Percentiles rank a stretch among this genome's conserved stretches.
phyloP scores from a whole-genome alignment of 1,140 invertebrate genomes.

The Drosophila bipectinata region DNA sequence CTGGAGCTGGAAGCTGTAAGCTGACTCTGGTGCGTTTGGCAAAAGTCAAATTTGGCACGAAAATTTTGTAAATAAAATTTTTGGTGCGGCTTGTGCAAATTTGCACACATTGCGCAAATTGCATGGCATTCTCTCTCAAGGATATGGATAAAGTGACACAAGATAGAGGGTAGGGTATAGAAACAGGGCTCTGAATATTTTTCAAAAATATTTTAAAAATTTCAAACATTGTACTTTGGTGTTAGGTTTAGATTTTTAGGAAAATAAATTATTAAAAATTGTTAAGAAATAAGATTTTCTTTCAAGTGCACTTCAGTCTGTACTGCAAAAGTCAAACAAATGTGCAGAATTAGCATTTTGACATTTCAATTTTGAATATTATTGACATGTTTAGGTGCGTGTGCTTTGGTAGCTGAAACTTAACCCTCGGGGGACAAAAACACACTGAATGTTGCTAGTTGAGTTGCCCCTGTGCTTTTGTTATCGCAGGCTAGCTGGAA shows the following conservation, averaged over 20 bases:
- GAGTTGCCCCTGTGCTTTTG: slow-evolving; percentile 36
- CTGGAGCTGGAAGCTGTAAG: neutral
- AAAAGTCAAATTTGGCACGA: slow-evolving; percentile 55
- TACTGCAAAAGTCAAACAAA: slow-evolving; percentile 63
- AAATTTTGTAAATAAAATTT: slow-evolving; percentile 54
- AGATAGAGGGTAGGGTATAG: neutral
- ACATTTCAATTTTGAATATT: slow-evolving; percentile 82
- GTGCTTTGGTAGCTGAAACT: neutral
- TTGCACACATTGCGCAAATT: slow-evolving; percentile 73
- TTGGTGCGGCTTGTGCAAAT: slow-evolving; percentile 71
- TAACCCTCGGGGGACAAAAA: slow-evolving; percentile 43
- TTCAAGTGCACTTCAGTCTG: neutral
- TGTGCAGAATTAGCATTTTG: slow-evolving; percentile 80
- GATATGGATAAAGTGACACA: neutral
- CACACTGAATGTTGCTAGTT: slow-evolving; percentile 31
- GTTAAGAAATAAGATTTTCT: neutral
- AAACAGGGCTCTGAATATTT: neutral
- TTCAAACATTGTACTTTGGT: neutral
- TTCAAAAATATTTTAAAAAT: neutral
- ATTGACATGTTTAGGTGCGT: slow-evolving; percentile 73
- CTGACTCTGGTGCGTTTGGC: slow-evolving; percentile 28
- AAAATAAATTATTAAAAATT: neutral
- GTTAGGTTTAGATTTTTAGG: neutral
- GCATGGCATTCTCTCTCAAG: slow-evolving; percentile 46
- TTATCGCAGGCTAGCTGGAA: slow-evolving; percentile 45